These are phyloP conservation scores for Drosophila gunungcola DNA, from an alignment of 1,140 invertebrate species.

Conservation along the genomic window DNA sequence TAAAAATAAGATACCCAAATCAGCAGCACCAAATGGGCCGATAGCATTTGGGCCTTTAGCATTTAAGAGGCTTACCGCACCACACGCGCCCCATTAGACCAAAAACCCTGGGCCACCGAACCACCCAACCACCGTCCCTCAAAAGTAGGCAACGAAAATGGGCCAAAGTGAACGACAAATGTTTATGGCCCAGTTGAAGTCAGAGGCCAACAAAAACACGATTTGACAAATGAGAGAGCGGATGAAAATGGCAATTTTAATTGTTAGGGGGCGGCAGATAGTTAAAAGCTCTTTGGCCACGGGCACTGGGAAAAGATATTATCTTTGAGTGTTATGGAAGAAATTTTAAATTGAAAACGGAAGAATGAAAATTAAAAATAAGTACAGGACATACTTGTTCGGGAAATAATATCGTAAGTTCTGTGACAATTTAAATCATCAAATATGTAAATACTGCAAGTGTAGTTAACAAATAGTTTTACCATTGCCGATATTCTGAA, in stretches of 20 bases:
- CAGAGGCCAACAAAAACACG: constrained; percentile 35
- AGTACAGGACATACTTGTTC: neutral
- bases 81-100: constrained; percentile 36
- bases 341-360: constrained; percentile 14
- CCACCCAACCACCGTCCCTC: constrained; percentile 8
- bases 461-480: no score
- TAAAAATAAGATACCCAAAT: constrained; percentile 50
- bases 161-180: constrained; percentile 44
- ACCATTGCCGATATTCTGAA: neutral
- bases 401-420: neutral
- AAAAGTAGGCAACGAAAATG: constrained; percentile 57
- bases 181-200: constrained; percentile 36
- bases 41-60: constrained; percentile 20
- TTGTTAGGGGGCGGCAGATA: constrained; percentile 11
- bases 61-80: constrained; percentile 49
- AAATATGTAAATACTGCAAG: no score
- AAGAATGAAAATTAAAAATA: neutral
- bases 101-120: neutral
- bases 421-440: no score
- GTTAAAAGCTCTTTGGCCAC: neutral
- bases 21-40: constrained; percentile 23
- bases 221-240: constrained; percentile 36
- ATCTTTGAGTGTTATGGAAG: constrained; percentile 14
- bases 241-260: constrained; percentile 40
- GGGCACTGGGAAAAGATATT: neutral